phyloP scores from a whole-genome alignment of 2,888 invertebrate species.

The Sussaba pulchella region DNA sequence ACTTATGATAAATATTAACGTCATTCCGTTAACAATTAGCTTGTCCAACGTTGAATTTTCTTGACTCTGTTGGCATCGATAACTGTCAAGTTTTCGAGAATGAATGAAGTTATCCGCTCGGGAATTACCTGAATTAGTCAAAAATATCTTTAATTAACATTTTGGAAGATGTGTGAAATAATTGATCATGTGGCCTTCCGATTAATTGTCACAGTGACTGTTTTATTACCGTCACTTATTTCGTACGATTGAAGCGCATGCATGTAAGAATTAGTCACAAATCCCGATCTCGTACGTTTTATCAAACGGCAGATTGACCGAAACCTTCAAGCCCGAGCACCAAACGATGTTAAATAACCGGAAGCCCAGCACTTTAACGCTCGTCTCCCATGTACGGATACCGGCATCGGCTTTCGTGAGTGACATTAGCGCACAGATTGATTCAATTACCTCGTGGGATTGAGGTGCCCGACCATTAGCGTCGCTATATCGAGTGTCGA shows the following conservation, averaged over 20 bases:
- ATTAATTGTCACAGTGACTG: slow-evolving; percentile 31
- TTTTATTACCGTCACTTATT: slow-evolving; percentile 34
- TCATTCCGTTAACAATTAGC: no score
- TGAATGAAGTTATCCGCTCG: not conserved
- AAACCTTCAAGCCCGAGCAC: slow-evolving; percentile 31
- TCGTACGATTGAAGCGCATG: slow-evolving; percentile 5
- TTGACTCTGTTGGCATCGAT: no score
- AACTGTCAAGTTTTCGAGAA: slow-evolving; percentile 13
- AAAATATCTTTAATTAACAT: slow-evolving; percentile 33
- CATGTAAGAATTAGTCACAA: slow-evolving; percentile 13
- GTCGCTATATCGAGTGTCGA: slow-evolving; percentile 66
- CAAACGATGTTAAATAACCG: slow-evolving; percentile 54
- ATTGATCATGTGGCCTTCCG: not conserved
- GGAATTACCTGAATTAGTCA: slow-evolving; percentile 29
- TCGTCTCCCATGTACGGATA: slow-evolving; percentile 34
- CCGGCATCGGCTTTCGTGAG: slow-evolving; percentile 47
- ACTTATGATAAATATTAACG: no score
- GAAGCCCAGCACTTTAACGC: slow-evolving; percentile 13
- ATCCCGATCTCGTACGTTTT: slow-evolving; percentile 34
- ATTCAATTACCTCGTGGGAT: slow-evolving; percentile 64
- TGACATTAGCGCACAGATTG: slow-evolving; percentile 64
- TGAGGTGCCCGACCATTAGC: slow-evolving; percentile 64
- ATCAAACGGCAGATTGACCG: slow-evolving; percentile 40
- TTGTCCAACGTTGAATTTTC: no score
- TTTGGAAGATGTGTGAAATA: not conserved